phyloP scores from a whole-genome alignment of 2,113 vertebrate genomes.

The Boleophthalmus pectinirostris region DNA sequence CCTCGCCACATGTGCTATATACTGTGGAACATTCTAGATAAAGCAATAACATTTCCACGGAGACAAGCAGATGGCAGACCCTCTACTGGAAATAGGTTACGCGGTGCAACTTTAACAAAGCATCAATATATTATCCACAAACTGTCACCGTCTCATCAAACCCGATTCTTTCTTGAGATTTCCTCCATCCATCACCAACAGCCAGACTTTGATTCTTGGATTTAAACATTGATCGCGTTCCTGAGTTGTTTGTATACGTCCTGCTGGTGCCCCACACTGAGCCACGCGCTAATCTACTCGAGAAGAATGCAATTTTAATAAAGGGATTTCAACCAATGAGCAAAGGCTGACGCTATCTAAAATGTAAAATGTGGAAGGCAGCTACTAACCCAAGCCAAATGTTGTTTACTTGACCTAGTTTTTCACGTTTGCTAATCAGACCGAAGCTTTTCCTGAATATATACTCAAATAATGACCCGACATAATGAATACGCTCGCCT shows the following conservation, averaged over 20 bases:
- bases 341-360: not conserved
- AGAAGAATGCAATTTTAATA: not conserved
- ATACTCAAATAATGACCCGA: not conserved
- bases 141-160: not conserved
- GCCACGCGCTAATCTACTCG: not conserved
- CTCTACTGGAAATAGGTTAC: no score
- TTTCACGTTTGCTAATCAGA: not conserved
- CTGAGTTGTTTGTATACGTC: not conserved
- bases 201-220: not conserved
- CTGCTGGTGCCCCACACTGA: not conserved
- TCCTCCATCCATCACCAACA: not conserved
- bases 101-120: no score
- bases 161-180: not conserved
- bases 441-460: not conserved
- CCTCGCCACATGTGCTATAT: no score
- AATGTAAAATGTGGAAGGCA: no score
- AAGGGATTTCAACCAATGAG: not conserved
- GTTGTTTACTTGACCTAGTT: slow-evolving; percentile 11
- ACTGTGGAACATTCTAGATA: no score
- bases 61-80: no score
- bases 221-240: not conserved
- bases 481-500: slow-evolving; percentile 36
- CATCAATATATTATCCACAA: no score
- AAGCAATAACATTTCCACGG: no score
- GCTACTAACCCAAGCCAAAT: not conserved